phyloP scores from a whole-genome alignment of 2,888 invertebrate genomes.

The Metellina segmentata region DNA sequence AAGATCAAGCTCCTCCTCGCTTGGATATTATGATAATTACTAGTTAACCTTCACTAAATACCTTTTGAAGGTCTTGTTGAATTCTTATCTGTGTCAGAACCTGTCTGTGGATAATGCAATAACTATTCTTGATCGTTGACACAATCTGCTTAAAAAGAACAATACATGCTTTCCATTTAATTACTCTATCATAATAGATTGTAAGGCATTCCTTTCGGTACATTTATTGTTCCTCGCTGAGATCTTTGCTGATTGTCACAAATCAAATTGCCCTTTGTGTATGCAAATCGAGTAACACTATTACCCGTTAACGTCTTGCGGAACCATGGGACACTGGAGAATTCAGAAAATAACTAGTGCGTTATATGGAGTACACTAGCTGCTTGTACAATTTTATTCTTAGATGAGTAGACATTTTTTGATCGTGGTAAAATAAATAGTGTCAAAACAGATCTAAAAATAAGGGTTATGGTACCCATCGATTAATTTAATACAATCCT shows the following conservation, averaged over 20 bases:
- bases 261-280: neutral
- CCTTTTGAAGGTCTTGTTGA: neutral
- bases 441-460: too few species aligned
- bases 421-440: too few species aligned
- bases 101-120: neutral
- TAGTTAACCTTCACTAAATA: neutral
- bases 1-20: neutral
- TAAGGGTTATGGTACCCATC: too few species aligned
- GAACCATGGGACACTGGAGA: neutral
- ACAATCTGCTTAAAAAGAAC: neutral
- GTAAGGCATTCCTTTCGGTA: neutral
- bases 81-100: neutral
- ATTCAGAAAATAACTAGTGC: too few species aligned
- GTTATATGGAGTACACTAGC: too few species aligned
- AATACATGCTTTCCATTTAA: slow-evolving; percentile 1
- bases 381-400: too few species aligned
- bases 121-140: neutral
- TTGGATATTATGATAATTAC: neutral
- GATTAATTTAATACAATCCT: too few species aligned
- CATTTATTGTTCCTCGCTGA: neutral
- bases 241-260: neutral
- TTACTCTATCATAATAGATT: neutral
- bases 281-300: neutral
- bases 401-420: too few species aligned
- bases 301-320: neutral